Percentiles rank a stretch among this genome's conserved stretches.
Evolutionary conservation across 37 sponge, comb jelly and placozoan species (phyloP).

Genomic region (Aplysina aerophoba): DNA sequence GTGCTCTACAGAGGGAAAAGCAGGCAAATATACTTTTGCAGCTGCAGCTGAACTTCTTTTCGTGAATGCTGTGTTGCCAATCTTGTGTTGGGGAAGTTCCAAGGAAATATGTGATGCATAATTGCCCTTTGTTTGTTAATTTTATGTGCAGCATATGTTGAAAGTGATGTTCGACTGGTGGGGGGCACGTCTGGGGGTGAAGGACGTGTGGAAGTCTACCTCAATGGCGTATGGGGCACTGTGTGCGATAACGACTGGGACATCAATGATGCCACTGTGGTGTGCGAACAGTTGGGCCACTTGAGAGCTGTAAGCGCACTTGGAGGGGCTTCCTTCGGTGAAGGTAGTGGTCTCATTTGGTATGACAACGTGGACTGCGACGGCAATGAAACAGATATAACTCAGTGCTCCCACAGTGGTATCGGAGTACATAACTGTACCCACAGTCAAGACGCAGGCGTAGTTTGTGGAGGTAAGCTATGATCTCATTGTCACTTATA

Average conservation of each 20-base stretch:
- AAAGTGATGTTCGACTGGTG: too few species aligned
- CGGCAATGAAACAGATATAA: not conserved
- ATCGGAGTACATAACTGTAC: not conserved
- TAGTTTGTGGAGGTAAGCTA: not conserved
- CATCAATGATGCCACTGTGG: constrained; percentile 25
- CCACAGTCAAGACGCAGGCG: not conserved
- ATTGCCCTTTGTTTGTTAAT: too few species aligned
- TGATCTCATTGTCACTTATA: too few species aligned
- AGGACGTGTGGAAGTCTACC: constrained; percentile 41
- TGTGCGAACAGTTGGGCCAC: constrained; percentile 26
- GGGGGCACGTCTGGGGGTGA: not conserved
- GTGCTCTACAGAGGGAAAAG: too few species aligned
- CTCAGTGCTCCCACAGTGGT: constrained; percentile 11
- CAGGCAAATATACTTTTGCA: too few species aligned
- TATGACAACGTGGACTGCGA: not conserved
- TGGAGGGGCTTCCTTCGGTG: not conserved
- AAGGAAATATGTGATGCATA: too few species aligned
- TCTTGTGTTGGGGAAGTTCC: too few species aligned
- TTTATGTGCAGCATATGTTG: too few species aligned
- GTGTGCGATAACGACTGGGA: constrained; percentile 35
- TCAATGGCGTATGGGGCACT: constrained; percentile 37
- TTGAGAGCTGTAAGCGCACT: not conserved
- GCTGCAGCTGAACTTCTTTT: too few species aligned
- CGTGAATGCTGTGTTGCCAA: too few species aligned
- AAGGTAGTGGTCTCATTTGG: not conserved